Conservation (phyloP, 2,797 vertebrate genomes). For the Enteromius thamalakanensis region DNA sequence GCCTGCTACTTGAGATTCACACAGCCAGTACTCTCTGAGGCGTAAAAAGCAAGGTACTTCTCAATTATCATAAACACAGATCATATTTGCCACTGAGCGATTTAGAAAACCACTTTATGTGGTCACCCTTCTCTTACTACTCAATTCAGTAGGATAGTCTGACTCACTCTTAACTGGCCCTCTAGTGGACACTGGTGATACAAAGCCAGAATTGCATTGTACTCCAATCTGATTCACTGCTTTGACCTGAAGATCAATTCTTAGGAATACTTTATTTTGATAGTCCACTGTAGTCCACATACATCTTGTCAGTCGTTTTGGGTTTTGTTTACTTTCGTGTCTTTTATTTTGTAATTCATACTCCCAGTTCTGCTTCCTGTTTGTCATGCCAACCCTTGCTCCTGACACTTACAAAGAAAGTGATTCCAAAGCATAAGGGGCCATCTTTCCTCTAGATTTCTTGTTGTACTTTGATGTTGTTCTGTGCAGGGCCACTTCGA, state of each 20-base stretch:
- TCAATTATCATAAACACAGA: constrained; percentile 1
- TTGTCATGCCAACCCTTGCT: background rate
- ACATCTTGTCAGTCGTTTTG: background rate
- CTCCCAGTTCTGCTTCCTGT: background rate
- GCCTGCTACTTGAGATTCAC: constrained; percentile 49
- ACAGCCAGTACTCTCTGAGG: constrained; percentile 11
- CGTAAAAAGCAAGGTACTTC: constrained; percentile 22
- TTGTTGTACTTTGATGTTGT: background rate
- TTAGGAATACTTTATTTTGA: background rate
- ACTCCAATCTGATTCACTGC: background rate
- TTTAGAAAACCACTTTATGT: constrained; percentile 13
- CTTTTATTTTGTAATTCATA: background rate
- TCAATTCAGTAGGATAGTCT: constrained; percentile 15
- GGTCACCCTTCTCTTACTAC: constrained; percentile 4
- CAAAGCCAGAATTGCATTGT: constrained; percentile 11
- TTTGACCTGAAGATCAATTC: background rate
- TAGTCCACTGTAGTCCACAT: background rate
- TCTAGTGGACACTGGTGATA: constrained; percentile 52
- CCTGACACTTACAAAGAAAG: background rate
- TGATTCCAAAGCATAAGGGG: background rate
- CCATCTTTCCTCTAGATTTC: background rate
- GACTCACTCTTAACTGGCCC: constrained; percentile 38
- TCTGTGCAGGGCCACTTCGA: background rate
- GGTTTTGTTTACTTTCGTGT: background rate
- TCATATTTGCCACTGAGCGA: constrained; percentile 9